Conservation (phyloP, 2,888 invertebrate species). For the Lasioglossum vierecki region DNA sequence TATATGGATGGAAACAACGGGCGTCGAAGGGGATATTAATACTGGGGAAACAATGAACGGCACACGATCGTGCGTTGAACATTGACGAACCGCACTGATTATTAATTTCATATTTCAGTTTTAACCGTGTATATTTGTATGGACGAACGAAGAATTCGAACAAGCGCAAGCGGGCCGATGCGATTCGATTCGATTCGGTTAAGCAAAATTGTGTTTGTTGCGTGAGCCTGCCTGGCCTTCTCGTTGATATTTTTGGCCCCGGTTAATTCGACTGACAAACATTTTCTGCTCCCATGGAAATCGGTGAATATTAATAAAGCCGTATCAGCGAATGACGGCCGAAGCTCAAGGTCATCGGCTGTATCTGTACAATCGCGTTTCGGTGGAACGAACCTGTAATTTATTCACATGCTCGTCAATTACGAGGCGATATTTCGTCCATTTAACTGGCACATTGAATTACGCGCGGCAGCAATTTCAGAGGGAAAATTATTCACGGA, state of each 20-base stretch:
- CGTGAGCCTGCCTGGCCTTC: too few species aligned
- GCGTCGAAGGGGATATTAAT: constrained; percentile 20
- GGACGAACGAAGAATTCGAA: background rate
- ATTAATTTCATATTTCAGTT: constrained; percentile 39
- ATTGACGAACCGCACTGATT: constrained; percentile 19
- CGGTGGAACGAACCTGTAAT: background rate
- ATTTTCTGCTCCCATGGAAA: background rate
- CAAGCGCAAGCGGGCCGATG: background rate
- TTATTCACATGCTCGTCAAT: constrained; percentile 26
- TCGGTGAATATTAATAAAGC: constrained; percentile 13
- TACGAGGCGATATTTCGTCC: background rate
- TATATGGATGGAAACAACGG: background rate
- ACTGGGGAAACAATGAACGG: background rate
- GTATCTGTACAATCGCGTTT: background rate
- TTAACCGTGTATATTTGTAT: background rate
- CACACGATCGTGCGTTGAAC: constrained; percentile 9
- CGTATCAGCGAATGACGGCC: background rate
- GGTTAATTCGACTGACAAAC: constrained; percentile 15
- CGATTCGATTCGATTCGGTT: background rate
- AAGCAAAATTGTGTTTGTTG: background rate
- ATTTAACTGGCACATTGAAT: background rate
- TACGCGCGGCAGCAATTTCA: background rate
- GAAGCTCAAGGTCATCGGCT: background rate
- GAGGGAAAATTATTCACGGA: background rate
- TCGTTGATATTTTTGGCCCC: background rate